Evolutionary conservation across 2,797 vertebrate species (phyloP), one percentile per base, ranked within the genome.

Genomic region (Hemitrygon akajei): DNA sequence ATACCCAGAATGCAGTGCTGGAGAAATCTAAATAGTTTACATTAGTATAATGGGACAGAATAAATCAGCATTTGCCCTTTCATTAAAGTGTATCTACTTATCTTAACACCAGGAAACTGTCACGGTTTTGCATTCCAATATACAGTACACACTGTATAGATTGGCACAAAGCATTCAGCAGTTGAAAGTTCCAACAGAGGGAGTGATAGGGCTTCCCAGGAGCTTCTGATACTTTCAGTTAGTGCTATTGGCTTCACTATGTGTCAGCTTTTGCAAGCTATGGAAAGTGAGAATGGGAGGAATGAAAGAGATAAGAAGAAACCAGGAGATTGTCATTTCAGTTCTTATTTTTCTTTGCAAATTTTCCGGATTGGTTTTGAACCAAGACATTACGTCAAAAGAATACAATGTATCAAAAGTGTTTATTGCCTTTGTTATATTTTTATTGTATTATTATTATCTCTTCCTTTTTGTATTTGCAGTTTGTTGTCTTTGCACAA

Each of bases 141-240:
- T 9, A 22, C 82, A 58, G 60, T 9, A 22, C 82, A 58, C 58
- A 56, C 9, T 16, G 77, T 20, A 37, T 4, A 37, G 34, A 37
- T 79, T 56, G 30, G 25, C 56, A 60, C 30, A 18, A 30, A 86
- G 47, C 27, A 30, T 56, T 58, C 7, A 27, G 82, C 82, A 86
- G 25, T 86, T 22, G 60, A 56, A 86, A 58, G 82, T 86, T 86
- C 82, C 56, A 86, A 86, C 30, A 86, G 47, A 86, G 82, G 82
- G 47, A 86, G 82, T 86, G 22, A 58, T 58, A 60, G 56, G 82
- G 0, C 82, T 60, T 86, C 60, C 5, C 0, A n/a, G 56, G 30
- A 30, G 20, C 27, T 56, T 56, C 60, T 60, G 27, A 14, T 60
- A 27, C 30, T 60, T 56, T 22, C 82, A 86, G 56, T 56, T 56